Base-by-base conservation (phyloP, 2,797 vertebrate species). In the Sebastes hubbsi region DNA sequence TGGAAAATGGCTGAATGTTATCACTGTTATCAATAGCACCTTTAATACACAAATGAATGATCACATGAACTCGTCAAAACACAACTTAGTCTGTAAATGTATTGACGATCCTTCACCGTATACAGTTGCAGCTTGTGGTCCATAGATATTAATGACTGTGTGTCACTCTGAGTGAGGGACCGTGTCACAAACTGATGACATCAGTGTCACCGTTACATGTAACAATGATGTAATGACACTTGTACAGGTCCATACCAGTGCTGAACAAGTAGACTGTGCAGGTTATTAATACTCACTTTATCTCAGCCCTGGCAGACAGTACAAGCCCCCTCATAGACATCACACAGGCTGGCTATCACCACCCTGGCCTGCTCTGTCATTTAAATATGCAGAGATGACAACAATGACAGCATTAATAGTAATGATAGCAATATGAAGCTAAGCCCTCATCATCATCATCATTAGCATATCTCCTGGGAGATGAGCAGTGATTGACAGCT, bases 401-500 rank as follows among this genome's bases (percentile, higher is more conserved):
- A 94, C 92, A 94, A 93, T 92, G 91, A 92, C 87, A 89, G 87
- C 91, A 93, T 93, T 93, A 94, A 94, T 93, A 93, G 93, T 93
- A 93, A 94, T 93, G 94, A 93, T 92, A 84, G 91, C 89, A 87
- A 93, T 94, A 93, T 91, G 92, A 92, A 91, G 89, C 86, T 89
- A 88, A 90, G 88, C 86, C 93, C 89, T 93, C 94, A 91, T 95
- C 92, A 94, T 94, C 92, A 91, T 82, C 92, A 87, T 81, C 90
- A 95, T 96, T 95, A 95, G 88, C 94, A 95, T 95, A 95, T 95
- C 95, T 95, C 95, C 89, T 56, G 94, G 94, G 94, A 93, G 91
- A 88, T 82, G 88, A 80, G 81, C 88, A 4, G 66, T 95, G 95
- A 96, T 93, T 95, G 95, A 95, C 95, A 96, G 95, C 93, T 92